phyloP scores from a whole-genome alignment of 2,888 invertebrate species.

The Papilio demoleus region DNA sequence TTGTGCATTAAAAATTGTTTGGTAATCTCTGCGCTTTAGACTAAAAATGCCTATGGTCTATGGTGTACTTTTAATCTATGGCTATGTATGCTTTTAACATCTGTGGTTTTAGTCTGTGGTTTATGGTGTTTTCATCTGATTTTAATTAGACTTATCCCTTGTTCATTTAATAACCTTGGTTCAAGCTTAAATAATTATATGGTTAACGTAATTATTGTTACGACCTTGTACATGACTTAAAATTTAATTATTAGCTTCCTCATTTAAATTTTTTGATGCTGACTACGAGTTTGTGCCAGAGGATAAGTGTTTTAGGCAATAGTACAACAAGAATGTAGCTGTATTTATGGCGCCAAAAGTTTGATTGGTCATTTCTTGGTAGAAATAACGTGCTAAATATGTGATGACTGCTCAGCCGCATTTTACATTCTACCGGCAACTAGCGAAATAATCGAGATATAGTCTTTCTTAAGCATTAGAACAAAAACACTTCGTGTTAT shows the following conservation, averaged over 20 bases:
- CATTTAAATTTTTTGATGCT: background rate
- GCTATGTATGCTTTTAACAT: background rate
- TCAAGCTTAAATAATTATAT: background rate
- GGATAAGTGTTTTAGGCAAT: background rate
- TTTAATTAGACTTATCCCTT: too few species aligned
- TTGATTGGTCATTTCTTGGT: too few species aligned
- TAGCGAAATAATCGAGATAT: too few species aligned
- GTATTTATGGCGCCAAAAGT: background rate
- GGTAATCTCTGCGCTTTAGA: background rate
- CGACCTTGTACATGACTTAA: constrained; percentile 1
- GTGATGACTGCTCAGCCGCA: too few species aligned
- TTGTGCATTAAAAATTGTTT: background rate
- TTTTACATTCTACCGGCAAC: too few species aligned
- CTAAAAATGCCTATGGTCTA: too few species aligned
- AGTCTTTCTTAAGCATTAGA: too few species aligned
- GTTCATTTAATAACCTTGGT: too few species aligned
- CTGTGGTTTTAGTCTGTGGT: background rate
- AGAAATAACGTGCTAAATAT: too few species aligned
- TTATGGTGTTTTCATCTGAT: background rate
- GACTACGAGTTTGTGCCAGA: background rate
- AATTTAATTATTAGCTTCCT: constrained; percentile 2
- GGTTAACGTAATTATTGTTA: background rate
- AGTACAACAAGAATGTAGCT: background rate
- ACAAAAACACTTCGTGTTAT: background rate
- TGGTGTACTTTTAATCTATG: background rate